Conservation (phyloP, 2,113 vertebrate genomes). For the Neomonachus schauinslandi region DNA sequence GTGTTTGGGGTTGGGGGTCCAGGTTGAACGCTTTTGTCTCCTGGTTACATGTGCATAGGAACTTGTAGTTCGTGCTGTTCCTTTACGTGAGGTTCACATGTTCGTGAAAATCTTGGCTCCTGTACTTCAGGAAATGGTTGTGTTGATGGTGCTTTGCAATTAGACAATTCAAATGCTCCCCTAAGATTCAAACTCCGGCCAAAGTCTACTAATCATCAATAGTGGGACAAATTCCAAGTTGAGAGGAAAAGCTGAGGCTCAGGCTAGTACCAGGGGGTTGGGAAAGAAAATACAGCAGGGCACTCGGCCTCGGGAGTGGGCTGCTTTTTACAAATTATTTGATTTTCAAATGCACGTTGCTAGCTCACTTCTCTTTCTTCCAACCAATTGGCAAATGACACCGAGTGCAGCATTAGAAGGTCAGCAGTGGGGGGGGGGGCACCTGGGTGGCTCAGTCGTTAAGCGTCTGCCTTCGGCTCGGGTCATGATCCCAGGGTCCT, state of each 20-base stretch:
- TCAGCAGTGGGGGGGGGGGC: neutral
- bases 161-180: neutral
- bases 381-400: neutral
- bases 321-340: neutral
- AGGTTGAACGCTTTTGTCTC: neutral
- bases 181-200: neutral
- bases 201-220: neutral
- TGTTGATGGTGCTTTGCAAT: neutral
- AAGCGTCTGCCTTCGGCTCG: no score
- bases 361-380: neutral
- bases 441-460: no score
- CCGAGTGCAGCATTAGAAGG: neutral
- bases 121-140: neutral
- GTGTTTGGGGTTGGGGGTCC: neutral
- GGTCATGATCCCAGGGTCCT: no score
- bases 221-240: neutral
- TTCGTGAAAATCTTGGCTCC: neutral
- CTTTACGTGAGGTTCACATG: neutral
- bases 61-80: neutral
- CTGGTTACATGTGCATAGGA: fast-evolving
- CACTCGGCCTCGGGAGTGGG: neutral
- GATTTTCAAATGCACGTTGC: neutral
- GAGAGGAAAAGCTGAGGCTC: neutral
- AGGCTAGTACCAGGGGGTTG: neutral
- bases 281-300: neutral